Evolutionary conservation across 2,797 vertebrate genomes (phyloP), one percentile per base, ranked within the genome.

Genomic region (Falco cherrug): DNA sequence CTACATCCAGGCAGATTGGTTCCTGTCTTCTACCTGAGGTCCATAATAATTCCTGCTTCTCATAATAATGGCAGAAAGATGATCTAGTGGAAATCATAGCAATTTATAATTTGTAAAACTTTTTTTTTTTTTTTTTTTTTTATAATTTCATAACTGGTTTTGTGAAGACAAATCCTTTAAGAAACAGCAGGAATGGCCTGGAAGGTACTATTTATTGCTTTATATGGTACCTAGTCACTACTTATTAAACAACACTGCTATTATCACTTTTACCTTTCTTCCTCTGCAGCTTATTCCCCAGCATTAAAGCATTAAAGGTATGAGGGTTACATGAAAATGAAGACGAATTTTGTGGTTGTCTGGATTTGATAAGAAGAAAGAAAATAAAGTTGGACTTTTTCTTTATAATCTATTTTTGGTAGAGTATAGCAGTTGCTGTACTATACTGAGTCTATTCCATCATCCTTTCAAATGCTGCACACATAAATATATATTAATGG

Each of bases 171-270:
- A 93, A 33, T 35, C 43, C n/a, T 87, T 16, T 74, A 53, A 64
- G 47, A 84, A 74, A 39, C 73, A 14, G 69, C 16, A 51, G 51
- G 16, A 83, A 92, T 91, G 57, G 67, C 68, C 78, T 95, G 94
- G 60, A 95, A 87, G 31, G 20, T 71, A 95, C 13, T 94, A 88
- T 94, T 95, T 94, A 89, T 93, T 96, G 60, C 59, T 19, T 86
- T 37, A 16, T 69, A 17, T 74, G 90, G 65, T 90, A 85, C 16
- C 29, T 85, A 75, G 14, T 67, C 56, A 5, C 61, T 95, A 61
- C 45, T 65, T 83, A 71, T 18, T 93, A 84, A 89, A 78, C 16
- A 87, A 25, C 4, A 28, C 29, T 76, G 12, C 56, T 83, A 4
- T 51, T 80, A 13, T 51, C 20, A 14, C 5, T 85, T 94, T 73